Evolutionary conservation across 2,888 invertebrate genomes (phyloP), one percentile per base, ranked within the genome.

Genomic region (Acleris laterana): DNA sequence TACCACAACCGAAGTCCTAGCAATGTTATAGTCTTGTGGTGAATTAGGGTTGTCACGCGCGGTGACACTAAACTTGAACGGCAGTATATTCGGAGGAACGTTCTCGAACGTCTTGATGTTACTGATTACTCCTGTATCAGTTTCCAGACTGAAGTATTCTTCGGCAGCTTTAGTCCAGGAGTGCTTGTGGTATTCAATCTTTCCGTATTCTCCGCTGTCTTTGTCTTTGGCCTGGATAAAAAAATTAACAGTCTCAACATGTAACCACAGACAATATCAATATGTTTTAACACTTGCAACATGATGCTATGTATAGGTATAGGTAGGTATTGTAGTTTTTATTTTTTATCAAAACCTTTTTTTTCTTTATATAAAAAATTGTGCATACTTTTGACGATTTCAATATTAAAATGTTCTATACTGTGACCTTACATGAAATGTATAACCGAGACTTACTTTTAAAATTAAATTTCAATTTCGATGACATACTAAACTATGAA

Each of bases 151-250:
- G 81, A 98, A 97, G 78, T 95, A 96, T 63, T 95, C 94, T 4
- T 93, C 94, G 13, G 87, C 93, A 16, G 84, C 87, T 77, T 82
- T 91, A 44, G 80, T 90, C 93, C 87, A 93, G 0, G 88, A 93
- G 74, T 87, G 92, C 74, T 92, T 92, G 9, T 89, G 90, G 84
- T 97, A 98, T 71, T 95, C 95, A 22, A 98, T 89, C 78, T 95
- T 95, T 1, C 98, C 98, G 82, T 94, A 97, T 70, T 95, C 95
- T 0, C 97, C 97, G 62, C 96, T 96, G 82, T 99, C 98, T 72
- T 94, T 94, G 85, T 99, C 98, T 72, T 95, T 95, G 0, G 98
- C 98, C 94, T 96, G 71, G 20, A 55, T 42, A 9, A 28, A 3
- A 32, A 28, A 3, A 28, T 52, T 28, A 32, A 25, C 25, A 32